Base-by-base conservation (phyloP, 2,113 vertebrate species). In the Mesoclemmys tuberculata region DNA sequence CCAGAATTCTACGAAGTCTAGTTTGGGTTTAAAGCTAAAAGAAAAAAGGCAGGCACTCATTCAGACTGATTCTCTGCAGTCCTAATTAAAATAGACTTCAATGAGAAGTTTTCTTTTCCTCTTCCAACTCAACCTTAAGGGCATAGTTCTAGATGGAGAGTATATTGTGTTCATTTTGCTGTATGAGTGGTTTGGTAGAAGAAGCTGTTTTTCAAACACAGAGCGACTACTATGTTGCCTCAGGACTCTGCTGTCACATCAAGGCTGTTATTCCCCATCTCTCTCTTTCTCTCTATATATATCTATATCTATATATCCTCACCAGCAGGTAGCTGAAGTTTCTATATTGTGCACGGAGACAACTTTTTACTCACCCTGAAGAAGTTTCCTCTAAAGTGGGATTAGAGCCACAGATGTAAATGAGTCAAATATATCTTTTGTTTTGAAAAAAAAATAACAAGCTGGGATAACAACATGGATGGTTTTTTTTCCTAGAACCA, bases 21-120 rank as follows among this genome's bases (percentile, higher is more conserved):
- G 93, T 85, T 96, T 91, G 68, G 49, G 38, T 92, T 95, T 96
- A 41, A 96, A 85, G 89, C 80, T 64, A 18, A 11, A 81, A 54
- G 35, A 56, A 1, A 46, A 52, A 91, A 78, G 80, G n/a, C 83
- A 82, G 80, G 79, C 93, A 96, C 90, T 90, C 96, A 92, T 95
- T 94, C 89, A 90, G 5, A 90, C 91, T 49, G 77, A 84, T 95
- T 98, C 95, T 98, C 96, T 96, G 95, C 96, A 97, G 96, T 93
- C 96, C 97, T 98, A 98, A 98, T 98, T 98, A 98, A 98, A 98
- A 97, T 89, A 94, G 94, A 97, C 97, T 97, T 98, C 97, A 97
- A 96, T 96, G 95, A 94, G 92, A 98, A 97, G 96, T 97, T 97
- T 97, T 96, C 92, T 96, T 97, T 97, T 96, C 77, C 52, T 97